Evolutionary conservation across 2,113 vertebrate genomes (phyloP), one percentile per base, ranked within the genome.

Genomic region (Hypanus sabinus): DNA sequence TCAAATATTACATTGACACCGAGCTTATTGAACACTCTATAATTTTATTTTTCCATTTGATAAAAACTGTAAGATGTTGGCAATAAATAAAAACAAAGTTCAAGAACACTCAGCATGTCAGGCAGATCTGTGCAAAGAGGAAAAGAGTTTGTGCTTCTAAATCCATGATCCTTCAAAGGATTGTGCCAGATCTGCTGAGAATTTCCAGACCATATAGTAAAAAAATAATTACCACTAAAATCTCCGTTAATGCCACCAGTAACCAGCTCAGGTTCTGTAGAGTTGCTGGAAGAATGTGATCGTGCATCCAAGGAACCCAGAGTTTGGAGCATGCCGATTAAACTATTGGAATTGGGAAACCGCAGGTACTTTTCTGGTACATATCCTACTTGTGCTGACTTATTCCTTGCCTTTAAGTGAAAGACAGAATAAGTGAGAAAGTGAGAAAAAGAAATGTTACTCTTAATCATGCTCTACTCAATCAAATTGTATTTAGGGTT

Each of bases 291-390:
- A 4, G 98, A 98, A 96, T 99, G 98, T 0, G 99, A 99, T 0
- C 98, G 98, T 8, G 97, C 97, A 65, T 99, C 99, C 94, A 99
- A 95, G 0, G 98, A 98, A 0, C 98, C 98, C 60, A 99, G 96
- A 9, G 98, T 99, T 96, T 99, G 98, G 8, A 99, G 97, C 99
- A 99, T 99, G 95, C 99, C 99, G 96, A 99, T 97, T 0, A 99
- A 97, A 85, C 99, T 99, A 97, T 97, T 99, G 81, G 99, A 99
- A 0, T 98, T 97, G 0, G 99, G 99, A 95, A 99, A 99, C 94
- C 99, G 99, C 77, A 99, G 97, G 96, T 99, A 99, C 95, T 99
- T 99, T 96, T 99, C 99, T 0, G 99, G 99, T 38, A 99, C 99
- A 0, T 99, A 99, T 12, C 99, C 99, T 94, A 99, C 97, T 3